phyloP scores from a whole-genome alignment of 2,888 invertebrate species.

The Phortica okadai region DNA sequence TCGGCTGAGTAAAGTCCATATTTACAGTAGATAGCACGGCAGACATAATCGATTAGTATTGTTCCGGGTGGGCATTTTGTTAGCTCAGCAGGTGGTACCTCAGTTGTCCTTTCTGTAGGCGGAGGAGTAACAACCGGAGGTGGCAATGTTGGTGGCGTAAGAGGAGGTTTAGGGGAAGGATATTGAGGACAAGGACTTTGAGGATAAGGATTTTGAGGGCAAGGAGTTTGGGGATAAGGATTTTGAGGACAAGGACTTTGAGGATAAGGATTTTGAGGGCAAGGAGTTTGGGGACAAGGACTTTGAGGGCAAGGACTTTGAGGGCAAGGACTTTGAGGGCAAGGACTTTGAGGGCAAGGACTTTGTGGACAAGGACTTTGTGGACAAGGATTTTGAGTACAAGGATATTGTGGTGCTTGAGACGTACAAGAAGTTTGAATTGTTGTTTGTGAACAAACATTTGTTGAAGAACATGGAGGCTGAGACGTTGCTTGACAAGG shows the following conservation, averaged over 20 bases:
- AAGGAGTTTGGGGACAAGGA: not conserved
- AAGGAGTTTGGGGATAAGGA: not conserved
- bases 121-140: not conserved
- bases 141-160: not conserved
- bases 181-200: not conserved
- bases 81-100: conserved; percentile 42
- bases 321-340: not conserved
- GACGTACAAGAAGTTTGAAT: not conserved
- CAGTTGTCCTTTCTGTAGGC: conserved; percentile 11
- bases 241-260: not conserved
- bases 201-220: no score
- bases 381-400: not conserved
- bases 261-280: not conserved
- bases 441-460: not conserved
- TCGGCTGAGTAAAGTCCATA: conserved; percentile 49
- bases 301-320: not conserved
- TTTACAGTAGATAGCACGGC: conserved; percentile 64
- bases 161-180: not conserved
- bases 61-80: conserved; percentile 59
- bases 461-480: no score
- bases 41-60: conserved; percentile 49
- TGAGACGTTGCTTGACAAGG: conserved; percentile 20
- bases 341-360: not conserved
- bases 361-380: conserved; percentile 20
- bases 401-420: conserved; percentile 18